These are phyloP conservation scores for Deilephila porcellus DNA, from an alignment of 2,888 invertebrate genomes.

Conservation along the genomic window DNA sequence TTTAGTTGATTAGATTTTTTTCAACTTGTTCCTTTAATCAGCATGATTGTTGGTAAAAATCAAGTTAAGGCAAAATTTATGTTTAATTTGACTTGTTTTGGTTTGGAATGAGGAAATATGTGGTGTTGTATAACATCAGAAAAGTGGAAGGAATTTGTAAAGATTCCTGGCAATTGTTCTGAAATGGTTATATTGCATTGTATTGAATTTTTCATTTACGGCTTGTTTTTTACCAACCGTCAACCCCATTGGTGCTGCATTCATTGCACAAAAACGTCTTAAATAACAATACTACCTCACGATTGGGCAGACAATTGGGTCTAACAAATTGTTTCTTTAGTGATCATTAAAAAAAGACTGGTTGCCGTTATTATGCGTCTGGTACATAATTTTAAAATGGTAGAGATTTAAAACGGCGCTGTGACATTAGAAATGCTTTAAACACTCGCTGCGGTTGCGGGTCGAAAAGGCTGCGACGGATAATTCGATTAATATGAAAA, in stretches of 20 bases:
- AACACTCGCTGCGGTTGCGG: background rate
- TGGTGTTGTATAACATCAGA: background rate
- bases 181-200: background rate
- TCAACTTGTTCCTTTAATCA: slow-evolving; percentile 17
- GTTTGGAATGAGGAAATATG: too few relatives aligned
- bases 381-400: slow-evolving; percentile 16
- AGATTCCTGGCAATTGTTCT: background rate
- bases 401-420: slow-evolving; percentile 15
- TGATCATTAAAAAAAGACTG: slow-evolving; percentile 20
- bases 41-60: slow-evolving; percentile 15
- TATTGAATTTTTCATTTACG: background rate
- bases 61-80: background rate
- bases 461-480: background rate
- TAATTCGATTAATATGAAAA: background rate
- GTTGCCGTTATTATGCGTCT: slow-evolving; percentile 25
- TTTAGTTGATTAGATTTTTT: slow-evolving; percentile 29
- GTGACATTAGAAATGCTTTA: slow-evolving; percentile 21
- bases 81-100: background rate
- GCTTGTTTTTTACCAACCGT: slow-evolving; percentile 14
- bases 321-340: slow-evolving; percentile 37
- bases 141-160: background rate
- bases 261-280: slow-evolving; percentile 61
- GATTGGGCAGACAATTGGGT: slow-evolving; percentile 73
- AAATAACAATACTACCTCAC: slow-evolving; percentile 76
- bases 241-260: slow-evolving; percentile 56